Percentiles rank a stretch among this genome's conserved stretches.
These are phyloP conservation scores for Sarcophaga subvicina DNA, from an alignment of 2,888 invertebrate species.

Conservation along the genomic window DNA sequence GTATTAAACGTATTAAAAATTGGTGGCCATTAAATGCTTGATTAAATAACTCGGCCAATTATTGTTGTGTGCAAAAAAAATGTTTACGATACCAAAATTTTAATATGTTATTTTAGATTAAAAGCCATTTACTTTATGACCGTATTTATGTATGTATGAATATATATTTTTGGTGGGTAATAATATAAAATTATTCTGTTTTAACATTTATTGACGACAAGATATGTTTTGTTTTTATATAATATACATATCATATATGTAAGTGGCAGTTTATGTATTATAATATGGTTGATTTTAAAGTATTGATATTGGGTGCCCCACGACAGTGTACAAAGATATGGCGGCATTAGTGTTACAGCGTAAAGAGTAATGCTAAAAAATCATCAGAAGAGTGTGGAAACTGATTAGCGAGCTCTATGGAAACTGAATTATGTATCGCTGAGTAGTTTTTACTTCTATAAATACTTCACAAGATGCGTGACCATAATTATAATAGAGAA, in stretches of 20 bases:
- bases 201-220: constrained; percentile 50
- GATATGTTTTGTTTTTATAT: neutral
- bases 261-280: neutral
- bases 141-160: constrained; percentile 39
- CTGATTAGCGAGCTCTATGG: no score
- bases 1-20: constrained; percentile 19
- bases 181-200: constrained; percentile 46
- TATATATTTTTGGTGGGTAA: constrained; percentile 26
- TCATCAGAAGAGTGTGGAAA: no score
- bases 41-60: constrained; percentile 62
- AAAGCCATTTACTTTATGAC: constrained; percentile 59
- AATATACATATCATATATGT: no score
- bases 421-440: no score
- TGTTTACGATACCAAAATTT: constrained; percentile 60
- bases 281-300: neutral
- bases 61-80: constrained; percentile 30
- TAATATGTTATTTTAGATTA: constrained; percentile 64
- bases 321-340: no score
- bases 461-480: no score
- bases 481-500: no score
- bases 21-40: constrained; percentile 57
- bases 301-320: no score
- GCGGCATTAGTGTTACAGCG: no score
- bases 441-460: no score
- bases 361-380: no score